Evolutionary conservation across 92 coral and sea anemone species (phyloP), one percentile per base, ranked within the genome.

Genomic region (Bergia puertoricense): DNA sequence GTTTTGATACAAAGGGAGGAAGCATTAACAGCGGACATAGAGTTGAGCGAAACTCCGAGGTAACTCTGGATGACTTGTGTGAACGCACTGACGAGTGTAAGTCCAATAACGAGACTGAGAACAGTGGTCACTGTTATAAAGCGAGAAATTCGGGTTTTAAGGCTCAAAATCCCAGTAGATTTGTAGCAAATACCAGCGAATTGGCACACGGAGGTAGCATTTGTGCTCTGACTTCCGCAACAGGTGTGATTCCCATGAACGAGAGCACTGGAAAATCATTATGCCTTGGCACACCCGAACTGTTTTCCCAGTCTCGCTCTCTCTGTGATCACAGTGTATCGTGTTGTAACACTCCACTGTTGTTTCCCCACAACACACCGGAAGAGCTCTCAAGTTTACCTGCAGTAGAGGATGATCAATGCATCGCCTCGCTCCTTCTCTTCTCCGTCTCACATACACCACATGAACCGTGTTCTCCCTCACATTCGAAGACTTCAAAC

Each of bases 301-400:
- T 84, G 65, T 69, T 71, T 54, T 71, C 87, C 14, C 87, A 36
- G 75, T 48, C 87, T 30, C 68, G 56, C 36, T 71, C 87, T 14
- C 87, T 82, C 38, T 40, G 8, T 81, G 76, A 81, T 62, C 48
- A 51, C 82, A 79, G 82, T 10, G 65, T 22, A 36, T 82, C 86
- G 5, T n/a, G 42, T 72, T 43, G 36, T 39, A 13, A 15, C 8
- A 44, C 79, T 69, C 87, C 87, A 2, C 41, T 84, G 41, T 16
- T 71, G 39, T 71, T 84, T 37, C 1, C 67, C 14, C 46, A 48
- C 77, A 37, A 20, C 14, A 30, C 78, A 46, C 78, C 65, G 2
- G 67, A 83, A 50, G 62, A 67, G 16, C 1, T 68, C n/a, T 69
- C 42, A 23, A 18, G 77, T 45, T 68, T 38, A 9, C n/a, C 42